Percentiles rank a stretch among this genome's conserved stretches.
These are phyloP conservation scores for Oreochromis mossambicus DNA, from an alignment of 2,797 vertebrate species.

Conservation along the genomic window DNA sequence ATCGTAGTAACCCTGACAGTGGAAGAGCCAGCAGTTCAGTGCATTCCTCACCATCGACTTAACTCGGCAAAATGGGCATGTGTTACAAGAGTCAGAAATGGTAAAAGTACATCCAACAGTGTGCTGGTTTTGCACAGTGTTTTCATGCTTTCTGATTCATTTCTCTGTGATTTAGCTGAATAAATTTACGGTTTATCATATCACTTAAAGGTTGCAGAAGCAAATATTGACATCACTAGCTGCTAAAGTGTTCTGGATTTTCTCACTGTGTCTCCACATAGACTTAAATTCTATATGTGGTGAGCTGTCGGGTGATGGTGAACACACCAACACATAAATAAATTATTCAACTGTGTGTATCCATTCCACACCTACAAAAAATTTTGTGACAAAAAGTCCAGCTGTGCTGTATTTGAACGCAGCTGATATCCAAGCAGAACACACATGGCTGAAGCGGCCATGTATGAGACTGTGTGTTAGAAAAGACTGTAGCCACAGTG, in stretches of 20 bases:
- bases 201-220: not conserved
- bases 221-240: not conserved
- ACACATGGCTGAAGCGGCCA: not conserved
- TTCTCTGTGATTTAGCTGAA: not conserved
- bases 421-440: not conserved
- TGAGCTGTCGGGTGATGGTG: rapidly evolving
- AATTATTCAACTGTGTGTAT: not conserved
- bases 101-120: not conserved
- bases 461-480: not conserved
- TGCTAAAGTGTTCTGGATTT: not conserved
- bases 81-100: not conserved
- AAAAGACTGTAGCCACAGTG: not conserved
- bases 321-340: not conserved
- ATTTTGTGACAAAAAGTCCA: not conserved
- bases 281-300: not conserved
- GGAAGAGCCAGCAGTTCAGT: not conserved
- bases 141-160: not conserved
- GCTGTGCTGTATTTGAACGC: not conserved
- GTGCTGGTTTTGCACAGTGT: not conserved
- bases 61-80: not conserved
- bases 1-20: not conserved
- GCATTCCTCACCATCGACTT: not conserved
- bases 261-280: not conserved
- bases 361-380: not conserved
- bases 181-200: not conserved